These are phyloP conservation scores for Megaleporinus macrocephalus DNA, from an alignment of 2,113 vertebrate genomes.

Conservation along the genomic window DNA sequence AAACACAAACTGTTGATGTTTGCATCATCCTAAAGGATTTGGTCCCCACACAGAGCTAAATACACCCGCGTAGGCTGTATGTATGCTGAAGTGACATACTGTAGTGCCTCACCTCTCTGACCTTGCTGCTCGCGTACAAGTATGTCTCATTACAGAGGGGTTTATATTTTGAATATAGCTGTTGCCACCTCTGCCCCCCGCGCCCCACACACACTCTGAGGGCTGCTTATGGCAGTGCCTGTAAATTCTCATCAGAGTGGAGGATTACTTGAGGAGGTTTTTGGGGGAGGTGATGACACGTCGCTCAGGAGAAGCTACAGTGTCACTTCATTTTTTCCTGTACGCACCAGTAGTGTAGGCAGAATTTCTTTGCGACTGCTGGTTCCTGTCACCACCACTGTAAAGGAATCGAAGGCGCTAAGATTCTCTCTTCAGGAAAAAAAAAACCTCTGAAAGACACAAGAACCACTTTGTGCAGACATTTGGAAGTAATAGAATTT, in stretches of 20 bases:
- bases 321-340: neutral
- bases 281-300: neutral
- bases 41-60: neutral
- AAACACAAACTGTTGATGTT: too few species aligned
- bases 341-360: too few species aligned
- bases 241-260: neutral
- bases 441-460: too few species aligned
- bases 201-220: neutral
- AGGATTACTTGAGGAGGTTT: neutral
- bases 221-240: neutral
- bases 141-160: neutral
- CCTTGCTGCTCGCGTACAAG: neutral
- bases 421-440: too few species aligned
- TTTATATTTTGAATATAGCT: neutral
- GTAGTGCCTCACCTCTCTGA: neutral
- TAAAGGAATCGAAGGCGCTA: too few species aligned
- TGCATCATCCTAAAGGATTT: neutral
- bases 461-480: too few species aligned
- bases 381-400: too few species aligned
- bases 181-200: neutral
- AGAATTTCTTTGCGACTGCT: too few species aligned
- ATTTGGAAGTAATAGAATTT: too few species aligned
- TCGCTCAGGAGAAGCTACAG: neutral
- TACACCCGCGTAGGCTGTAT: neutral
- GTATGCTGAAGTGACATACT: neutral